Evolutionary conservation across 2,888 invertebrate genomes (phyloP), one percentile per base, ranked within the genome.

Genomic region (Strigamia crassipes): DNA sequence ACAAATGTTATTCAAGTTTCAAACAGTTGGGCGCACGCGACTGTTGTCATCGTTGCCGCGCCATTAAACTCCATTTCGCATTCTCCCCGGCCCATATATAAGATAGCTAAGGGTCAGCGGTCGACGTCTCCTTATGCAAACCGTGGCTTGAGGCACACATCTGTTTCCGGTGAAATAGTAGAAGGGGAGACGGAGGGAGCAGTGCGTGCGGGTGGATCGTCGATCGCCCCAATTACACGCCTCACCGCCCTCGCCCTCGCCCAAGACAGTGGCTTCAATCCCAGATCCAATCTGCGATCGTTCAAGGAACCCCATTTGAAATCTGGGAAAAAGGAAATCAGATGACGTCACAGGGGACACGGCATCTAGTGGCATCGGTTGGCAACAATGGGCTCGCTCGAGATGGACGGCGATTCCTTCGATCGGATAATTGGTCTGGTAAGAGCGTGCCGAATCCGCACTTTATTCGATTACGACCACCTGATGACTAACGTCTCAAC

Each of bases 251-350:
- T n/a, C 61, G 61, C 61, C 61, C 61, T 61, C 61, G 61, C 61
- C 61, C 61, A 61, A 61, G 61, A 61, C 61, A 61, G 61, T 61
- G 61, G 61, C 61, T 61, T 61, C 61, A 61, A 61, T 61, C 61
- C 61, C 61, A 61, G 61, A 61, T 61, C 61, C 61, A 61, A 61
- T 61, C 61, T 61, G 61, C 61, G 61, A 61, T 61, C 61, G 61
- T 23, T 61, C 61, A 61, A 61, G 61, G 61, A 61, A 61, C 61
- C 61, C 61, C 18, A 21, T 61, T 61, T 18, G 61, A 46, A 46
- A 61, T 61, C 61, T 61, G 61, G 61, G 61, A 61, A 61, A 61
- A 61, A 61, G 61, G 61, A 61, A 61, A 61, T 61, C 61, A 61
- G 61, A 61, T 61, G 61, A 61, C 61, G 61, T 61, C 61, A 61